Base-by-base conservation (phyloP, 1,140 invertebrate genomes). In the Neelides sp. region DNA sequence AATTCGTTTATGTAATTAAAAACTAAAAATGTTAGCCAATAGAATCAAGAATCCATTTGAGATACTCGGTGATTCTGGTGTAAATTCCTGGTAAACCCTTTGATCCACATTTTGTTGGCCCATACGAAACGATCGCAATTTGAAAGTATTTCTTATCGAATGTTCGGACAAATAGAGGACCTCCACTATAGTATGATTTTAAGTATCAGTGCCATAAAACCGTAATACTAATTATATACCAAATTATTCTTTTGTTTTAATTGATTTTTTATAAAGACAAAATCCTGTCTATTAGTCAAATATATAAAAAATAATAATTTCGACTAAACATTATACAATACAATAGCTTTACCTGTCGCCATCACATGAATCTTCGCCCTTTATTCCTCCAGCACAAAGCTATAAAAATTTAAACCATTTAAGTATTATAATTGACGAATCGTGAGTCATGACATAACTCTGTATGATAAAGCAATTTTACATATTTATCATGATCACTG, bases 21-120 rank as follows among this genome's bases (percentile, higher is more conserved):
- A n/a, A n/a, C n/a, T n/a, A n/a, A 10, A 19, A n/a, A 34, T 36
- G 45, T n/a, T 15, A n/a, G 4, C 35, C 37, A 5, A 61, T 17
- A 43, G 54, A 49, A 22, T 61, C 55, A 22, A 54, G 23, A 19
- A 62, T 62, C 51, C 57, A 62, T 27, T 40, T 47, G 3, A 57
- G 13, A 45, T 58, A 58, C 19, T 54, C 32, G 2, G 45, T 34
- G 10, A 61, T 50, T 10, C 45, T 32, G 4, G 61, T 61, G 36
- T 62, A 62, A n/a, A 62, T 48, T 24, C 61, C 61, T 20, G 61
- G 61, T 13, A 62, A 36, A 26, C 47, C 50, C 26, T 50, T 46
- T 30, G 40, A 20, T n/a, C 61, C 59, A 45, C 59, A 62, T 24
- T 41, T 32, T 13, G 30, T 45, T 3, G 56, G 50, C 17, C 61